These are phyloP conservation scores for Ecdyonurus torrentis DNA, from an alignment of 2,888 invertebrate species.

Conservation along the genomic window DNA sequence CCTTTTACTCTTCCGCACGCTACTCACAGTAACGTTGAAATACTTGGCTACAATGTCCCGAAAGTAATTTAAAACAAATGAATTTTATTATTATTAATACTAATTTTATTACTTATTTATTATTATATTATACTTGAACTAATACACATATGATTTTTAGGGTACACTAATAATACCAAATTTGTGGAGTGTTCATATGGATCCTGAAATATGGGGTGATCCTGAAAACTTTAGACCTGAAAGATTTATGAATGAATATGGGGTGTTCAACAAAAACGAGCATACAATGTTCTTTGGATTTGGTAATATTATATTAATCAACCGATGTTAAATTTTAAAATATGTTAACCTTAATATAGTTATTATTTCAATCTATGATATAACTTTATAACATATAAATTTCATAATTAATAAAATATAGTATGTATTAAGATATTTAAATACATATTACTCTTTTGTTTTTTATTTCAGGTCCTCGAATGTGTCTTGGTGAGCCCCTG, in stretches of 20 bases:
- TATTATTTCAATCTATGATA: no score
- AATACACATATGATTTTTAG: background rate
- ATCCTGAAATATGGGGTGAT: background rate
- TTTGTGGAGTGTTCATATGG: conserved; percentile 1
- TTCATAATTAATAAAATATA: no score
- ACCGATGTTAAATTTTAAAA: background rate
- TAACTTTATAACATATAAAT: no score
- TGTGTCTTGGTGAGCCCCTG: conserved; percentile 14
- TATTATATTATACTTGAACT: no score
- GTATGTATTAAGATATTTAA: no score
- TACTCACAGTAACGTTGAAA: no score
- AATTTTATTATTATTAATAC: no score
- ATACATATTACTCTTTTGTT: no score
- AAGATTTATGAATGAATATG: background rate
- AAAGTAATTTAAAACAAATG: no score
- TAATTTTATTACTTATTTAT: no score
- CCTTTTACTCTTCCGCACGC: background rate
- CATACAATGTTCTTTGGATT: background rate
- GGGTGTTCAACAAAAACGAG: background rate
- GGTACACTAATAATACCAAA: background rate
- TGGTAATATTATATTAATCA: background rate
- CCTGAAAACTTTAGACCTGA: background rate
- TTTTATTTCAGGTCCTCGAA: conserved; percentile 10
- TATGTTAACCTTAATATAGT: no score
- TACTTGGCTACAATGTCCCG: background rate